phyloP scores from a whole-genome alignment of 2,888 invertebrate species.

The Melipona beecheii region DNA sequence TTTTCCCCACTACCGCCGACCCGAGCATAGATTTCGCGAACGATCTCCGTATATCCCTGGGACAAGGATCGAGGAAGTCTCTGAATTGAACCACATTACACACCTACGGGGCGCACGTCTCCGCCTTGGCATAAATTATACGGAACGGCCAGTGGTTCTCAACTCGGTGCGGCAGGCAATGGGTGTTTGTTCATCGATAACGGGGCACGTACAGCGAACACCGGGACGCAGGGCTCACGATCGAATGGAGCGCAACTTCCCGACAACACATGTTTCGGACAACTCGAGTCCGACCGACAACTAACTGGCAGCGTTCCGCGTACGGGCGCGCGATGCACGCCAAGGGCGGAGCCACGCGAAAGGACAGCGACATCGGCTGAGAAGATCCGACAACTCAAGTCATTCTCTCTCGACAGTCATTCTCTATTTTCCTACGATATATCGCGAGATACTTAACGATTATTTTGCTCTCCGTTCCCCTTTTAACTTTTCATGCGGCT shows the following conservation, averaged over 20 bases:
- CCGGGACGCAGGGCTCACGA: constrained; percentile 4
- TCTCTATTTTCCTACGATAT: background rate
- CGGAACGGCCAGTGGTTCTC: constrained; percentile 54
- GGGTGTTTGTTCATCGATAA: constrained; percentile 37
- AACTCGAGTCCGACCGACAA: constrained; percentile 38
- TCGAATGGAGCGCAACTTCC: constrained; percentile 1
- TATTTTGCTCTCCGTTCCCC: background rate
- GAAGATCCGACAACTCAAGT: constrained; percentile 14
- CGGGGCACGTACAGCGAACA: constrained; percentile 1
- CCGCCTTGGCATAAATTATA: constrained; percentile 54
- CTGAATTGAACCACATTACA: constrained; percentile 59
- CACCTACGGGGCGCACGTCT: constrained; percentile 50
- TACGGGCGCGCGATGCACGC: constrained; percentile 41
- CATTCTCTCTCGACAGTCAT: background rate
- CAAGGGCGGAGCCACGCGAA: constrained; percentile 55
- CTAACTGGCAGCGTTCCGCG: constrained; percentile 16
- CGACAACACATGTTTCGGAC: constrained; percentile 4
- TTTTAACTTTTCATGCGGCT: too few species aligned
- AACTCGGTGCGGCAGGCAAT: constrained; percentile 9
- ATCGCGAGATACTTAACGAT: background rate
- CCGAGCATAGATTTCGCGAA: constrained; percentile 43
- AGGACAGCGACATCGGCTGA: constrained; percentile 30
- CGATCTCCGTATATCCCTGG: constrained; percentile 36
- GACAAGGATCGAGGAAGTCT: constrained; percentile 44
- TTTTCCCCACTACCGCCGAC: constrained; percentile 21